These are phyloP conservation scores for Polymixis flavicincta DNA, from an alignment of 2,888 invertebrate genomes.

Conservation along the genomic window DNA sequence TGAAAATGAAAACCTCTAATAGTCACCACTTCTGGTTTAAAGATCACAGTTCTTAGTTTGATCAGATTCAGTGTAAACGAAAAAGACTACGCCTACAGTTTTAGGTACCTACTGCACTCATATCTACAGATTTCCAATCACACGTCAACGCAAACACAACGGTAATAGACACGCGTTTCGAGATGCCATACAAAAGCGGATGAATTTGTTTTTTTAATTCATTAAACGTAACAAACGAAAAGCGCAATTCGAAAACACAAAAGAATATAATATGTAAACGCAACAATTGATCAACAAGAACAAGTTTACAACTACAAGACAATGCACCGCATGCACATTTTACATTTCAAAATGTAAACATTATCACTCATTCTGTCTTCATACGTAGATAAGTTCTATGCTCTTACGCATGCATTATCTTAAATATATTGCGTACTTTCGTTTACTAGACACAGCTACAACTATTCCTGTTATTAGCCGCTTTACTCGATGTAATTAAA, in stretches of 20 bases:
- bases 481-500: slow-evolving; percentile 54
- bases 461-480: slow-evolving; percentile 55
- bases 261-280: not conserved
- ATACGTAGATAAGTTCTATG: slow-evolving; percentile 43
- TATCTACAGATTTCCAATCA: not conserved
- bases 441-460: slow-evolving; percentile 44
- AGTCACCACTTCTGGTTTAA: not conserved
- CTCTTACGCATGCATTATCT: slow-evolving; percentile 46
- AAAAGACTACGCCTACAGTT: not conserved
- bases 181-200: not conserved
- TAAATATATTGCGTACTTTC: slow-evolving; percentile 54
- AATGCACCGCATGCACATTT: slow-evolving; percentile 48
- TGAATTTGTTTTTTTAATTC: not conserved
- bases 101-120: not conserved
- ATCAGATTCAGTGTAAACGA: not conserved
- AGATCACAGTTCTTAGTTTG: not conserved
- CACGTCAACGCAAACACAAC: not conserved
- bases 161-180: not conserved
- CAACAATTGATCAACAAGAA: slow-evolving; percentile 23
- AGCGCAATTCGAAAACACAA: not conserved
- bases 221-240: slow-evolving; percentile 7
- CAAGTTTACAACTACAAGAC: slow-evolving; percentile 29
- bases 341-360: slow-evolving; percentile 52
- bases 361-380: slow-evolving; percentile 55
- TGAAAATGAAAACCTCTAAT: not conserved